Percentiles rank a stretch among this genome's conserved stretches.
Evolutionary conservation across 92 coral and sea anemone species (phyloP).

Genomic region (Micromussa lordhowensis): DNA sequence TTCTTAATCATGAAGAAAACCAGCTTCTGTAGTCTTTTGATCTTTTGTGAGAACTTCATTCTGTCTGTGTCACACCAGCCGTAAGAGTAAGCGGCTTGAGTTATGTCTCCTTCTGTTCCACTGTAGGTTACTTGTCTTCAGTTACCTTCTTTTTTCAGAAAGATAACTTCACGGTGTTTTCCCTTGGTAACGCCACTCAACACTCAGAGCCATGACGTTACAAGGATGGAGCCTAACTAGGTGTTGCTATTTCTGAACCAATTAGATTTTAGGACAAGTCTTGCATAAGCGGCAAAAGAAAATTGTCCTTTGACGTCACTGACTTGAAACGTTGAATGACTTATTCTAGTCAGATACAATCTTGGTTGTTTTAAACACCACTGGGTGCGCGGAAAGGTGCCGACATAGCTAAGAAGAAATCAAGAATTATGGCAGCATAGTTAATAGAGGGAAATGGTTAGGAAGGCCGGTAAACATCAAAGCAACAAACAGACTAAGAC

Average conservation of each 20-base stretch:
- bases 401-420: neutral
- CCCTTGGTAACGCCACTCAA: neutral
- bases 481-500: no score
- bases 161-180: neutral
- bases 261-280: neutral
- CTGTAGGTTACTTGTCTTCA: neutral
- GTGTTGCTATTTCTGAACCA: neutral
- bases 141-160: neutral
- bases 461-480: no score
- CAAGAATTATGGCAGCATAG: no score
- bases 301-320: neutral
- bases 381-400: neutral
- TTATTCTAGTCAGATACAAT: neutral
- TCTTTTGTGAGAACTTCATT: conserved; percentile 31
- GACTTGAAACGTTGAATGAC: neutral
- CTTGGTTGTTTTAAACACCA: neutral
- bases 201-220: conserved; percentile 1
- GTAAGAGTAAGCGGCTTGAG: neutral
- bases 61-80: neutral
- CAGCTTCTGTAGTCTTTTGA: conserved; percentile 14
- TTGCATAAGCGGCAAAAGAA: neutral
- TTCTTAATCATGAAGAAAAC: conserved; percentile 41
- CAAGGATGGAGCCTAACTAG: neutral
- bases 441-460: no score
- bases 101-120: neutral